Base-by-base conservation (phyloP, 2,113 vertebrate species). In the Carettochelys insculpta region DNA sequence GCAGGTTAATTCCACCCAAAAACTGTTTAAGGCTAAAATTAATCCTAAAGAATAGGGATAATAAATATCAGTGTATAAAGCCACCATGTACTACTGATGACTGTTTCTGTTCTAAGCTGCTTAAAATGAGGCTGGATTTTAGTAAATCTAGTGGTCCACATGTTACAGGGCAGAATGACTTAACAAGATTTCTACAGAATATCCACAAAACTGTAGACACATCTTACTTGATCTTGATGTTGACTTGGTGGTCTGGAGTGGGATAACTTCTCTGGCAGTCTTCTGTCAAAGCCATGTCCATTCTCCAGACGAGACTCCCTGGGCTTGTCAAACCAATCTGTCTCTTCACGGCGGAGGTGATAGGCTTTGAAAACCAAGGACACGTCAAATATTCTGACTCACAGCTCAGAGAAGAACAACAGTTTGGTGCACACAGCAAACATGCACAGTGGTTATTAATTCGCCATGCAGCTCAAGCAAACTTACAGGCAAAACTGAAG, bases 281-380 rank as follows among this genome's bases (percentile, higher is more conserved):
- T 99, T 94, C 98, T 97, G 91, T 99, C 98, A 58, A 98, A 96
- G 82, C 97, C 96, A 45, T 98, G 98, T 95, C 98, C 98, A n/a
- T 98, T 98, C 93, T 98, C 98, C 95, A 98, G 93, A 85, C 98
- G 98, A 83, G 98, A 98, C 53, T 99, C 99, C 77, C 98, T 98
- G 94, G 99, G 99, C 95, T 99, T 99, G 97, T 99, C 99, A 98
- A 99, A 99, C 99, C 99, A 99, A 97, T 99, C 99, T 45, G 99
- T 99, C 97, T 99, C 99, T 95, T 99, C 99, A 91, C 98, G 98
- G 88, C 99, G 98, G 81, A 99, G 98, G 82, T 99, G 99, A 91
- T 99, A 99, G 94, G 99, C 99, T 99, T 98, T 97, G 97, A 94
- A 98, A 97, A 98, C 90, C 96, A 97, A 98, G 96, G 98, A 97